Base-by-base conservation (phyloP, 2,797 vertebrate genomes). In the Sciurus carolinensis region DNA sequence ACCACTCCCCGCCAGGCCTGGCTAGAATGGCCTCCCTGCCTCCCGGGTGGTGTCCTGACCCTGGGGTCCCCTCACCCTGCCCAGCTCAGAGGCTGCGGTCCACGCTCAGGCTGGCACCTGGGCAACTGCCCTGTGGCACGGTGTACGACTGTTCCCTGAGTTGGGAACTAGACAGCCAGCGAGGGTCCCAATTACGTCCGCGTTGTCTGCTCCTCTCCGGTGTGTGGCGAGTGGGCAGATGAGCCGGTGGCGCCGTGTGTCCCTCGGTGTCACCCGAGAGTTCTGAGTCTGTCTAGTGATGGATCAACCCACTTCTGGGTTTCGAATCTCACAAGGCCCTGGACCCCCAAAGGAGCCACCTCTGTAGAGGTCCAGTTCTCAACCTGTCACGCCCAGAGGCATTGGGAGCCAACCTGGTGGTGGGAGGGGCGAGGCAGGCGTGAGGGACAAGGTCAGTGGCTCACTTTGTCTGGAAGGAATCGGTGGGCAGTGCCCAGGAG, bases 351-450 rank as follows among this genome's bases (percentile, higher is more conserved):
- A 67, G 9, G n/a, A 30, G 2, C n/a, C 1, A 6, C 7, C 85
- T 47, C n/a, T n/a, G 11, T 3, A 0, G 15, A 1, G 12, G 39
- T 7, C 0, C 6, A 7, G 7, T 13, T n/a, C 44, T 42, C 6
- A 18, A 4, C n/a, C 10, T 26, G 7, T 15, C 24, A 20, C 42
- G 6, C 36, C 13, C 17, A 3, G 67, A 18, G 9, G 62, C 14
- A 0, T 0, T 1, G 17, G 4, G 15, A 10, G 42, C 28, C 3
- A 17, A 3, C 7, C 1, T 9, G 18, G 20, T 15, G 80, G 3
- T 24, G n/a, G n/a, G 30, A 6, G 12, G 6, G 42, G 1, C 44
- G 50, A 2, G 4, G 17, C 1, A 4, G 4, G 59, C 8, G 0
- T 7, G 7, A 2, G 3, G 44, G 64, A 36, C 66, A n/a, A 7